phyloP scores from a whole-genome alignment of 2,888 invertebrate species.

The Andricus quercusramuli region DNA sequence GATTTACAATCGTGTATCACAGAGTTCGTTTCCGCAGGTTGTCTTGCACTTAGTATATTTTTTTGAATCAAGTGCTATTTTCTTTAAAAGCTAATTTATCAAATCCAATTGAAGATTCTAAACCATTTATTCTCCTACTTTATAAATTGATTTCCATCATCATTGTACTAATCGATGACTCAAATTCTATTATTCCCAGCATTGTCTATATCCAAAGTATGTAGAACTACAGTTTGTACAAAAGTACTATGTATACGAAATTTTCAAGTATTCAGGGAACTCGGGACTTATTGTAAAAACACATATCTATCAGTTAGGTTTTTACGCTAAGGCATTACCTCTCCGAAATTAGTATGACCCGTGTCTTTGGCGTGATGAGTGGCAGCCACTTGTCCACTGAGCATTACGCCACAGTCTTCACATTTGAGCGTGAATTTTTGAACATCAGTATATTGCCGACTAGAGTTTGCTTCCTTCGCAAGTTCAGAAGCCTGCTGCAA shows the following conservation, averaged over 20 bases:
- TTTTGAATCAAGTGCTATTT: background rate
- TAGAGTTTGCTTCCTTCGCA: slow-evolving; percentile 92
- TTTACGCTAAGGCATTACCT: slow-evolving; percentile 79
- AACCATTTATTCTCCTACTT: background rate
- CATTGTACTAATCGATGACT: background rate
- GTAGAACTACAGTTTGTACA: slow-evolving; percentile 18
- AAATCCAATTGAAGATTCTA: background rate
- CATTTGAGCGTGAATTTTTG: slow-evolving; percentile 92
- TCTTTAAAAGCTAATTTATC: background rate
- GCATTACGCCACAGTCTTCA: slow-evolving; percentile 86
- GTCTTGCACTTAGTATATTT: background rate
- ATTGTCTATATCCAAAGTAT: background rate
- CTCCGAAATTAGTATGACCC: slow-evolving; percentile 90
- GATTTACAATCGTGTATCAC: slow-evolving; percentile 11
- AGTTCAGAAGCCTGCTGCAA: slow-evolving; percentile 90
- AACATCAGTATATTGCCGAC: slow-evolving; percentile 94
- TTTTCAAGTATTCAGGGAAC: background rate
- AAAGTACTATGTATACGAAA: background rate
- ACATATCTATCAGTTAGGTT: background rate
- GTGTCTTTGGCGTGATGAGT: slow-evolving; percentile 92
- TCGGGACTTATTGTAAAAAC: background rate
- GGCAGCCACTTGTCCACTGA: slow-evolving; percentile 91
- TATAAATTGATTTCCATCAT: background rate
- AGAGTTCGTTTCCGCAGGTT: background rate
- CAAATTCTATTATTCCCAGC: background rate